Base-by-base conservation (phyloP, 2,888 invertebrate genomes). In the Watsonalla cultraria region DNA sequence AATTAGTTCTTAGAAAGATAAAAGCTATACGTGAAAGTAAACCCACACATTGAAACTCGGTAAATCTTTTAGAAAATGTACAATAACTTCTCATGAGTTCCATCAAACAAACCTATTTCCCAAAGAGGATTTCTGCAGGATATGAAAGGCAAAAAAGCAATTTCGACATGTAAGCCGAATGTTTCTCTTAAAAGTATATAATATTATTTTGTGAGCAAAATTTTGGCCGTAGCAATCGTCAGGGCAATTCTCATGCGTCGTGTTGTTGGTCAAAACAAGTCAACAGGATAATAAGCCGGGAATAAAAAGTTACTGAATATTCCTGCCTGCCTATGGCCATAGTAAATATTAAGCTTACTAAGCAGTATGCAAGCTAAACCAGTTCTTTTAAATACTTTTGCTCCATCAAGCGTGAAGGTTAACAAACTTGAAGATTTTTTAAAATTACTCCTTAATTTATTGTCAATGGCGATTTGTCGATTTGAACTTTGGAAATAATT, bases 261-360 rank as follows among this genome's bases (percentile, higher is more conserved):
- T 68, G 66, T 60, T 60, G 58, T 54, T 65, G 75, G 78, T 74
- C 76, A 76, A 73, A 76, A 76, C 75, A 78, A 67, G 76, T 78
- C 80, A 80, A 78, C 79, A 78, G 66, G 74, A 73, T 78, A 76
- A 78, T 76, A 78, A 76, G 69, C 66, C 62, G 57, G 64, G 54
- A 59, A 60, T 57, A 57, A 56, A 59, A 50, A 50, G 42, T 49
- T 52, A 59, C 59, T 52, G 45, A 54, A 59, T 53, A 15, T 13
- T 48, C 8, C 45, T n/a, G 33, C 14, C 11, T 49, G 24, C 24
- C 24, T 24, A 24, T 24, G 24, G 24, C 24, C 24, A 24, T 24
- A 4, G 24, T 24, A 24, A 1, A 24, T 4, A 24, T 24, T 24
- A 24, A n/a, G n/a, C n/a, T n/a, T 24, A 24, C 24, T 24, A 24